Base-by-base conservation (phyloP, 2,888 invertebrate genomes). In the Drosophila algonquin region DNA sequence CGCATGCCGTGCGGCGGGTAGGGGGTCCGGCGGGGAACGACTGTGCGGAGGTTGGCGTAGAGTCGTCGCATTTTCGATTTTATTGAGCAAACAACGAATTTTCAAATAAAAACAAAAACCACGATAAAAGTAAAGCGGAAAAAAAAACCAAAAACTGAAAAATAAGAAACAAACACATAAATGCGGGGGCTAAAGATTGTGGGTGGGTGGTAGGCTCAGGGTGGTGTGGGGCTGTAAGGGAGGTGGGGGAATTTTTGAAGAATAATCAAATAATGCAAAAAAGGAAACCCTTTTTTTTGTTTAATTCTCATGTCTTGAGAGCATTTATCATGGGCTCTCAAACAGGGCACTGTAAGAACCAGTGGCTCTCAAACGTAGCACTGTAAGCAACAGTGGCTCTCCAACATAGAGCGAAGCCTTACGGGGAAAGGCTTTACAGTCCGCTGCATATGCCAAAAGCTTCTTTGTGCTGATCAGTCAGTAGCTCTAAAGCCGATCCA, bases 81-180 rank as follows among this genome's bases (percentile, higher is more conserved):
- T 90, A 90, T 90, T 90, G 91, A 90, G 90, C 90, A 90, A 90
- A 90, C 90, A 91, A 90, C 86, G 89, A 85, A 90, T 84, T 87
- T 74, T 68, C 82, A 84, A 88, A 89, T 87, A 85, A 90, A 90
- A 90, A 90, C 89, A 89, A 90, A 87, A 90, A 55, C 69, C 73
- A 77, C 80, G 79, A 89, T 82, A 63, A 79, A 82, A 87, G 75
- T 75, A 64, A 40, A 40, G 40, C 40, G 24, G 75, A 55, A 54
- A 70, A 61, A 65, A 27, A 48, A 48, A 47, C 63, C 64, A 55
- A 64, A 67, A 48, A 50, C 52, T 60, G 63, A 27, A 14, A 56
- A 54, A 55, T 48, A 24, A 27, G 65, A 32, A 59, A 52, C 50
- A 30, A 52, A 61, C 35, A 55, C 9, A 47, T 35, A 5, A 21